A percentile compares a stretch with the other conserved stretches of the same genome.
Evolutionary conservation across 1,140 invertebrate species (phyloP).

Genomic region (Scaptomyza hsui): DNA sequence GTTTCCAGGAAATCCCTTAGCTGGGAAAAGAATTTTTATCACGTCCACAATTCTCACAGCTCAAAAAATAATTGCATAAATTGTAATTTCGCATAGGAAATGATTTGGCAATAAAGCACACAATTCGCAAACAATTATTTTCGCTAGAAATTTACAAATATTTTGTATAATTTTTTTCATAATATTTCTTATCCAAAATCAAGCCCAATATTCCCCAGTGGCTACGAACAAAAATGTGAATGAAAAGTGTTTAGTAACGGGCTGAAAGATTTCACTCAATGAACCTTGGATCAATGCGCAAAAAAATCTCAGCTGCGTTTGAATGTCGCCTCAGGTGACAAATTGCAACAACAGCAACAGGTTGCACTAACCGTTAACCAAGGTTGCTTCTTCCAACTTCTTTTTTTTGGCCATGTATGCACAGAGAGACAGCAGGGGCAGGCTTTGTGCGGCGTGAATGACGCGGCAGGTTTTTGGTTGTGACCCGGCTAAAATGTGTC

Average conservation of each 20-base stretch:
- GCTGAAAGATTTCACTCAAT: constrained; percentile 34
- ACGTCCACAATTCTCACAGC: constrained; percentile 33
- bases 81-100: constrained; percentile 61
- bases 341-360: constrained; percentile 56
- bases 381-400: too few species aligned
- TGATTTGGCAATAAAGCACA: constrained; percentile 52
- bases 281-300: constrained; percentile 24
- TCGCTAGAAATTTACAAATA: constrained; percentile 73
- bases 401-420: constrained; percentile 26
- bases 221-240: constrained; percentile 36
- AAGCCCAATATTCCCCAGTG: constrained; percentile 50
- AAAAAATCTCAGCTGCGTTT: constrained; percentile 64
- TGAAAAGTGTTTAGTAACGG: constrained; percentile 53
- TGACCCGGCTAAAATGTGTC: constrained; percentile 61
- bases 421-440: constrained; percentile 14
- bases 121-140: constrained; percentile 62
- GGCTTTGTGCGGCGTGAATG: constrained; percentile 49
- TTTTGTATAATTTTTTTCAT: constrained; percentile 35
- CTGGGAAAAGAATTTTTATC: constrained; percentile 16
- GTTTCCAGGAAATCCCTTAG: constrained; percentile 31
- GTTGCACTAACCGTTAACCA: constrained; percentile 48
- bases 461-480: constrained; percentile 69
- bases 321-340: constrained; percentile 80
- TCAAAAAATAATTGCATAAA: constrained; percentile 59
- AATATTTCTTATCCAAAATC: constrained; percentile 27